phyloP scores from a whole-genome alignment of 2,888 invertebrate species.

The Nymphalis polychloros region DNA sequence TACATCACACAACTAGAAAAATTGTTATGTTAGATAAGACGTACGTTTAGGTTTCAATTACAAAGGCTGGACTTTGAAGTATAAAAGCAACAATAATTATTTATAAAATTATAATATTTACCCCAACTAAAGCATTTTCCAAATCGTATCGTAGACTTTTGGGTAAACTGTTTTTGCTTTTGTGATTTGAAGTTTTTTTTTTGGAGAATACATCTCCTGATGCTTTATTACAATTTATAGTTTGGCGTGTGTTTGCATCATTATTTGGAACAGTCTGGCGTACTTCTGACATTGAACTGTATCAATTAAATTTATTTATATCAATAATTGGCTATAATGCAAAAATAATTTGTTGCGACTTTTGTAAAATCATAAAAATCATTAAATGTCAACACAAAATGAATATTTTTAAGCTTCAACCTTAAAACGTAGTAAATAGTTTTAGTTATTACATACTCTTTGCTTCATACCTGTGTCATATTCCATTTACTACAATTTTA shows the following conservation, averaged over 20 bases:
- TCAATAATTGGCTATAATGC: slow-evolving; percentile 17
- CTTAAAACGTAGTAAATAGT: too few relatives aligned
- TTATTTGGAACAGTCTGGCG: slow-evolving; percentile 45
- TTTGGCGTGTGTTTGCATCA: slow-evolving; percentile 29
- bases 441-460: background rate
- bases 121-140: slow-evolving; percentile 70
- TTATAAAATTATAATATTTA: slow-evolving; percentile 47
- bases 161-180: slow-evolving; percentile 60
- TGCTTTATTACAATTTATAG: slow-evolving; percentile 33
- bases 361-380: slow-evolving; percentile 27
- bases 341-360: slow-evolving; percentile 12
- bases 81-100: too few relatives aligned
- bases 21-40: background rate
- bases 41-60: too few relatives aligned
- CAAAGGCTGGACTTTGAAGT: too few relatives aligned
- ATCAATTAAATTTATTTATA: slow-evolving; percentile 4
- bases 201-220: slow-evolving; percentile 34
- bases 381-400: slow-evolving; percentile 20
- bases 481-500: background rate
- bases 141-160: slow-evolving; percentile 66
- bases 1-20: slow-evolving; percentile 67
- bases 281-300: slow-evolving; percentile 33
- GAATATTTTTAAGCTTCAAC: background rate
- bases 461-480: background rate
- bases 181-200: slow-evolving; percentile 41